Percentiles rank a stretch among this genome's conserved stretches.
Conservation (phyloP, 2,797 vertebrate species). For the Nothura maculosa region DNA sequence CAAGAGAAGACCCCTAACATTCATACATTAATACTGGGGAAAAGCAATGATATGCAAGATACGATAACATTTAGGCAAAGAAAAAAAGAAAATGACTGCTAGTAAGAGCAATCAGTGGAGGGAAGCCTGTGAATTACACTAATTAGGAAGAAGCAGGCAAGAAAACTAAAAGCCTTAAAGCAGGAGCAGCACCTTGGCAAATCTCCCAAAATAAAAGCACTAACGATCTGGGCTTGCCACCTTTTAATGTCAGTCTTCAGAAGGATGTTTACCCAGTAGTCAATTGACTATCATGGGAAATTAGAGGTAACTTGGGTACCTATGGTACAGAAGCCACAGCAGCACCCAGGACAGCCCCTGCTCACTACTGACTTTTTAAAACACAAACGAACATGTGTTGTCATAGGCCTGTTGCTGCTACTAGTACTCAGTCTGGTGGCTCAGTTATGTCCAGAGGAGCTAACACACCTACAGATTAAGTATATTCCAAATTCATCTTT, state of each 20-base stretch:
- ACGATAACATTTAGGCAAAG: neutral
- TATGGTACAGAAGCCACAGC: neutral
- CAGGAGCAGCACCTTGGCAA: neutral
- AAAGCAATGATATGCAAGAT: no score
- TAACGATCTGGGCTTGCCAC: neutral
- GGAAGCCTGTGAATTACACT: conserved; percentile 9
- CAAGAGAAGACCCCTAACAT: neutral
- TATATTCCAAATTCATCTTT: neutral
- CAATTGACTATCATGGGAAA: neutral
- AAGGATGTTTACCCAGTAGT: rapidly evolving
- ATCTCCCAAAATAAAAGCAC: neutral
- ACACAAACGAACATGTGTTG: neutral
- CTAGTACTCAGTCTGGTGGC: neutral
- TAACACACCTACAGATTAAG: neutral
- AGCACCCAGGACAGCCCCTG: neutral
- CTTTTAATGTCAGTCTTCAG: neutral
- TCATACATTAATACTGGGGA: neutral
- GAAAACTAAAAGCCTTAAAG: neutral
- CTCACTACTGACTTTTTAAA: neutral
- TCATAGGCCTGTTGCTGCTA: neutral
- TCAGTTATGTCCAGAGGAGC: neutral
- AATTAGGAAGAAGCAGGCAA: neutral
- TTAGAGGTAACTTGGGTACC: neutral
- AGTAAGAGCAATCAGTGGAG: neutral
- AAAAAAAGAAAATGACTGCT: neutral